Percentiles rank a stretch among this genome's conserved stretches.
Evolutionary conservation across 2,797 vertebrate genomes (phyloP).

Genomic region (Eulemur albifrons): DNA sequence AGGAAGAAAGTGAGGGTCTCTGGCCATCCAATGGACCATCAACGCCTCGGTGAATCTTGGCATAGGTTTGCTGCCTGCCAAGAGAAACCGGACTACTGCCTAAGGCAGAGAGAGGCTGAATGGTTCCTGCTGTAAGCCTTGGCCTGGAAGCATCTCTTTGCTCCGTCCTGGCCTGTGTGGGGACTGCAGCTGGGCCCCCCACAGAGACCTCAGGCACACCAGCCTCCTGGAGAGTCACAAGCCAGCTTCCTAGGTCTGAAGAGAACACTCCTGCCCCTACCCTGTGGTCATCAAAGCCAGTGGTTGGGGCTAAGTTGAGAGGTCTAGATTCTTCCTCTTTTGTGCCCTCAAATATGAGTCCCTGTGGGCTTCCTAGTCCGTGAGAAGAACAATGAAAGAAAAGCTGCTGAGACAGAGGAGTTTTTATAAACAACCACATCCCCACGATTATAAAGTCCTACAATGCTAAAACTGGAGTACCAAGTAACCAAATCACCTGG

Average conservation of each 20-base stretch:
- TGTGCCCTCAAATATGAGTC: not conserved
- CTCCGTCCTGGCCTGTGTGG: not conserved
- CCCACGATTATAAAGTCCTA: not conserved
- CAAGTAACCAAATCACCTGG: not conserved
- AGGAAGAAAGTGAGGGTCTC: not conserved
- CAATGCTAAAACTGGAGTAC: not conserved
- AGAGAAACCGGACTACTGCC: not conserved
- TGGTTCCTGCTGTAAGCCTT: not conserved
- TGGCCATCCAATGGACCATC: not conserved
- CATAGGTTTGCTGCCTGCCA: not conserved
- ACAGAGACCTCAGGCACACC: not conserved
- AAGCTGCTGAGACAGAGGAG: not conserved
- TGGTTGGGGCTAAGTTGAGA: not conserved
- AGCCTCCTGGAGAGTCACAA: not conserved
- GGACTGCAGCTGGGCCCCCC: not conserved
- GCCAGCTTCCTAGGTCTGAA: not conserved
- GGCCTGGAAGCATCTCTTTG: not conserved
- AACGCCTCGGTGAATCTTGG: not conserved
- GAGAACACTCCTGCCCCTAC: not conserved
- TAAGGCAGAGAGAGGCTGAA: not conserved
- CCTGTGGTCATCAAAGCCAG: not conserved
- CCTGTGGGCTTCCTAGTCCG: not conserved
- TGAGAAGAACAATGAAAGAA: not conserved
- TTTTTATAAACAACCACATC: not conserved
- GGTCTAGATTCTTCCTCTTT: not conserved